phyloP scores from a whole-genome alignment of 2,797 vertebrate genomes.

The Semaprochilodus insignis region DNA sequence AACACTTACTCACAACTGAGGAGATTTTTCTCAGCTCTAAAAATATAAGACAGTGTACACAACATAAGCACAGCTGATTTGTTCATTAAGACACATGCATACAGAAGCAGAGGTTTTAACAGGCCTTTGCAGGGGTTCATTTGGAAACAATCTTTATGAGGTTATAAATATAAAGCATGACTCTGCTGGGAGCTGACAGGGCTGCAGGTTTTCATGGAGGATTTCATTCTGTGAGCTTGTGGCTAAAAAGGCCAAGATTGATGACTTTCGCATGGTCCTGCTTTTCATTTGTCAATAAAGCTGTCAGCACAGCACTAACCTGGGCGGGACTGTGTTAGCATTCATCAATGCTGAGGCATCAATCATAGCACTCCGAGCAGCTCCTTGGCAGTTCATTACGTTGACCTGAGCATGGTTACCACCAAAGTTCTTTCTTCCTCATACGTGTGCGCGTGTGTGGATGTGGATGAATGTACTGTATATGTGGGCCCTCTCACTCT shows the following conservation, averaged over 20 bases:
- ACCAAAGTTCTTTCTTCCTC: conserved; percentile 64
- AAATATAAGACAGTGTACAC: conserved; percentile 13
- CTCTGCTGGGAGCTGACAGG: conserved; percentile 24
- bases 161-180: conserved; percentile 52
- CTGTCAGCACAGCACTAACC: conserved; percentile 74
- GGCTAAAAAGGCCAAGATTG: conserved; percentile 68
- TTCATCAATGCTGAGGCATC: conserved; percentile 75
- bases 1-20: not conserved
- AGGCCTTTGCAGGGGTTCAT: conserved; percentile 38
- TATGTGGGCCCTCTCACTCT: conserved; percentile 19
- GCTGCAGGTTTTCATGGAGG: conserved; percentile 59
- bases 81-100: conserved; percentile 12
- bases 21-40: conserved; percentile 7
- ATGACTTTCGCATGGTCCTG: conserved; percentile 72
- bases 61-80: conserved; percentile 6
- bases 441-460: not conserved
- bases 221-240: conserved; percentile 64
- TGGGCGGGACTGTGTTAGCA: conserved; percentile 68
- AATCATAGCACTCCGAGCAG: conserved; percentile 68
- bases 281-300: conserved; percentile 80
- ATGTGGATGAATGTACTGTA: conserved; percentile 22
- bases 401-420: conserved; percentile 68
- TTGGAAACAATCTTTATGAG: conserved; percentile 47
- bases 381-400: conserved; percentile 68
- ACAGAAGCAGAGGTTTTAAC: conserved; percentile 16